Conservation (phyloP, 2,888 invertebrate genomes). For the Tiphia femorata region DNA sequence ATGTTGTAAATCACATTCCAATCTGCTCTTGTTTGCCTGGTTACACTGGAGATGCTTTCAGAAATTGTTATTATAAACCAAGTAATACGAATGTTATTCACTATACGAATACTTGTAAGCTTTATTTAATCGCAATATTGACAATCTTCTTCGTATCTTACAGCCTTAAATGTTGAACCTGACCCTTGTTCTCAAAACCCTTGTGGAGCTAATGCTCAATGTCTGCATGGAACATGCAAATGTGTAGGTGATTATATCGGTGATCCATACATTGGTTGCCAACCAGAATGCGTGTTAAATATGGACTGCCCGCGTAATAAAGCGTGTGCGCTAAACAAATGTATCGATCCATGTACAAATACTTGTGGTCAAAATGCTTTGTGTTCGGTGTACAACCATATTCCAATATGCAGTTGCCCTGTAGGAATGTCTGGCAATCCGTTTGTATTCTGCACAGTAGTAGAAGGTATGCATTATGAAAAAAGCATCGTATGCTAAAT, state of each 20-base stretch:
- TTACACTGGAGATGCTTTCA: conserved; percentile 77
- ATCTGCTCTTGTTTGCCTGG: conserved; percentile 74
- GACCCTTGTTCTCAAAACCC: conserved; percentile 77
- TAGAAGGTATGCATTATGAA: conserved; percentile 68
- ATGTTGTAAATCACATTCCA: conserved; percentile 76
- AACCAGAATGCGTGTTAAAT: conserved; percentile 79
- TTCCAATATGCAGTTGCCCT: conserved; percentile 81
- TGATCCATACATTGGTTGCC: conserved; percentile 76
- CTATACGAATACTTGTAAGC: conserved; percentile 63
- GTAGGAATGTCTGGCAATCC: conserved; percentile 78
- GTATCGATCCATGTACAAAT: conserved; percentile 76
- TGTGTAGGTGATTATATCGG: conserved; percentile 71
- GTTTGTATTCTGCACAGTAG: conserved; percentile 73
- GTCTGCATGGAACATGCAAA: conserved; percentile 70
- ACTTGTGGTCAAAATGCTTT: conserved; percentile 81
- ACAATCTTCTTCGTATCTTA: neutral
- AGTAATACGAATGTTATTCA: conserved; percentile 48
- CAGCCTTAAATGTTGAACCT: neutral
- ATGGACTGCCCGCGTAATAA: conserved; percentile 74
- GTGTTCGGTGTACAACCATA: conserved; percentile 81
- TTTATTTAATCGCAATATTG: conserved; percentile 54
- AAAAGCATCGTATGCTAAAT: no score
- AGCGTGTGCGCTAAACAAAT: conserved; percentile 78
- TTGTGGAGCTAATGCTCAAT: conserved; percentile 78
- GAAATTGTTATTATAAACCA: conserved; percentile 71